phyloP scores from a whole-genome alignment of 2,888 invertebrate genomes.

The Willowsia nigromaculata region DNA sequence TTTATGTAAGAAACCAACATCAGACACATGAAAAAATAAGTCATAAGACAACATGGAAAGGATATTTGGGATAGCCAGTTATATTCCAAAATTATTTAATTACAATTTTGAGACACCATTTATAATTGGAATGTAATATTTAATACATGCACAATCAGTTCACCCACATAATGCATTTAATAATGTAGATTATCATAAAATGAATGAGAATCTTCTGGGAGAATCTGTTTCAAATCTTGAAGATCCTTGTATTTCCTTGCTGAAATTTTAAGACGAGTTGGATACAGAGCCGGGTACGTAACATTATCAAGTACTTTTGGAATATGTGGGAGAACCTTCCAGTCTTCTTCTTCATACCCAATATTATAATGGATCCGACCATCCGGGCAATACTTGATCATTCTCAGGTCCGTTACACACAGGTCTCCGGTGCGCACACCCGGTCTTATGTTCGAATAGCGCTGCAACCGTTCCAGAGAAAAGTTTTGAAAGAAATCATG shows the following conservation, averaged over 20 bases:
- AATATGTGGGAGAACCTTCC: background rate
- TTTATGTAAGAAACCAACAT: too few species aligned
- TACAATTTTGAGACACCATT: too few species aligned
- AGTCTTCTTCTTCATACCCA: background rate
- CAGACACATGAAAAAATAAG: too few species aligned
- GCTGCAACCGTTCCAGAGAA: background rate
- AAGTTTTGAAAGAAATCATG: background rate
- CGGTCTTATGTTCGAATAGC: background rate
- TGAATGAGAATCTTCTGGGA: background rate
- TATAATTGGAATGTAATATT: too few species aligned
- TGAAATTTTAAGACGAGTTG: background rate
- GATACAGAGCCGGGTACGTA: background rate
- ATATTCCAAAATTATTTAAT: too few species aligned
- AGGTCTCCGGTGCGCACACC: background rate
- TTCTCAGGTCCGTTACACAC: background rate
- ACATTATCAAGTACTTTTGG: background rate
- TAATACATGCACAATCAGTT: too few species aligned
- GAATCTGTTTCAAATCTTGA: background rate
- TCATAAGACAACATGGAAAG: too few species aligned
- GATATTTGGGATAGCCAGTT: too few species aligned
- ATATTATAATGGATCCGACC: background rate
- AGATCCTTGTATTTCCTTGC: slow-evolving; percentile 10
- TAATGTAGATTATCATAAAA: slow-evolving; percentile 35
- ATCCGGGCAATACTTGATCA: background rate
- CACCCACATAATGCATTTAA: too few species aligned